Evolutionary conservation across 2,113 vertebrate species (phyloP), one percentile per base, ranked within the genome.

Genomic region (Stomatorhinus ivindoensis): DNA sequence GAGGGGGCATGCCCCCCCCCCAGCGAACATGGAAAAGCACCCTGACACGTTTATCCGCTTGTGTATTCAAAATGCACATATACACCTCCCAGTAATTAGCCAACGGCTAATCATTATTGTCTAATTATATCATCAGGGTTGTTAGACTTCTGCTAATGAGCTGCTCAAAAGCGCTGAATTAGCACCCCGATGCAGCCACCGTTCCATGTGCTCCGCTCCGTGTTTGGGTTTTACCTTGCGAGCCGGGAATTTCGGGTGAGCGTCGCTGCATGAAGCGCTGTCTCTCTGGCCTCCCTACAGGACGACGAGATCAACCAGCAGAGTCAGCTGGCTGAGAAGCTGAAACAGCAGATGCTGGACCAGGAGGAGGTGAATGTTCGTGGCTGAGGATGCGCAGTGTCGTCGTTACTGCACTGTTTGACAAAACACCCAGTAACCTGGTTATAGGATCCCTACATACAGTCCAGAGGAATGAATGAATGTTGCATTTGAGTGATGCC

Each of bases 231-330:
- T 42, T 84, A 46, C 8, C 44, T 84, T 2, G 48, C 4, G 24
- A 13, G 46, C 15, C n/a, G n/a, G n/a, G n/a, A 50, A 31, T 31
- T 47, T 15, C 24, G 31, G 21, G 13, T 10, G 48, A 86, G 13
- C n/a, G 2, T 35, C 2, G 85, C 85, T 53, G 48, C 44, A 87
- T 42, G 7, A 10, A 46, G 27, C 17, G 1, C 27, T 69, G 21
- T n/a, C 53, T 87, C 19, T 51, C 82, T 87, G 27, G 90, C 90
- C 89, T 93, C 24, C 3, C 91, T 92, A 89, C 93, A 99, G 98
- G 98, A 99, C 91, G 98, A 99, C 80, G 98, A 99, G 94, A 98
- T 99, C 93, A 99, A 99, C 93, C 98, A 98, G 83, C 98, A 99
- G 92, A 98, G 97, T 95, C 98, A 99, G 94, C 55, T 97, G 90